These are phyloP conservation scores for Geopemphigus sp. DNA, from an alignment of 1,140 invertebrate genomes.

Conservation along the genomic window DNA sequence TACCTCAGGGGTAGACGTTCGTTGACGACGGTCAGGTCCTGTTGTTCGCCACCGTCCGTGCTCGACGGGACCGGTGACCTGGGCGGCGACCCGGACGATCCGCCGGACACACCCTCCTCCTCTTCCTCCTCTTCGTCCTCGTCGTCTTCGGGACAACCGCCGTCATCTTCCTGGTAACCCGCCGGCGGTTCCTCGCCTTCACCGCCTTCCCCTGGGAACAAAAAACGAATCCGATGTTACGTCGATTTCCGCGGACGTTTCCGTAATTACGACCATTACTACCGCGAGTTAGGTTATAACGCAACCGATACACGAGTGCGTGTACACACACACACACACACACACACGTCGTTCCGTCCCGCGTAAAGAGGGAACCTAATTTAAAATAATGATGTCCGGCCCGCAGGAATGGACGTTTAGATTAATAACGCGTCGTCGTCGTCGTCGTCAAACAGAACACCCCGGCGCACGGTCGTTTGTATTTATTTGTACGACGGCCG, in stretches of 20 bases:
- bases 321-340: neutral
- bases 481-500: conserved; percentile 37
- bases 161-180: conserved; percentile 53
- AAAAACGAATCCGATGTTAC: too few species aligned
- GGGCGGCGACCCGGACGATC: conserved; percentile 51
- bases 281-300: neutral
- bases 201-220: conserved; percentile 54
- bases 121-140: conserved; percentile 54
- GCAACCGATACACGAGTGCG: too few species aligned
- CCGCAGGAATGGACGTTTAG: conserved; percentile 24
- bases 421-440: conserved; percentile 34
- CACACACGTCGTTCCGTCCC: neutral
- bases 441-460: conserved; percentile 12
- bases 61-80: conserved; percentile 52
- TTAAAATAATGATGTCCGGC: conserved; percentile 37
- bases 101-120: conserved; percentile 51
- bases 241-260: too few species aligned
- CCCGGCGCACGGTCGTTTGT: conserved; percentile 41
- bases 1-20: conserved; percentile 47
- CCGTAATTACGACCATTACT: neutral
- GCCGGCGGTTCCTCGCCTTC: conserved; percentile 55
- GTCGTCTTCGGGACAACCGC: conserved; percentile 53
- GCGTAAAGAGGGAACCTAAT: neutral
- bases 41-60: conserved; percentile 50
- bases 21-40: conserved; percentile 49